phyloP scores from a whole-genome alignment of 2,797 vertebrate species.

The Typhlichthys subterraneus region DNA sequence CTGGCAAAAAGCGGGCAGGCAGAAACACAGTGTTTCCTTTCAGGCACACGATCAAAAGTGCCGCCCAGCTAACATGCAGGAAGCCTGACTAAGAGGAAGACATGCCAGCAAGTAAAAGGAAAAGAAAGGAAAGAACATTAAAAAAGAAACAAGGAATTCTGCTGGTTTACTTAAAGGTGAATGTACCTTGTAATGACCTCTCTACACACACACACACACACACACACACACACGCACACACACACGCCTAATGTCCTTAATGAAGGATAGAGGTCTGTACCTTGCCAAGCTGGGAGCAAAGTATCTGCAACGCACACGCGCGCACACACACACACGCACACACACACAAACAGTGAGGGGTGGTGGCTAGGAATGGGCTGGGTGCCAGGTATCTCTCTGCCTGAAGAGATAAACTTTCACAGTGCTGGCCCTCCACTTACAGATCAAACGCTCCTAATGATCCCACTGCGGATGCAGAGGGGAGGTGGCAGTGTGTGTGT shows the following conservation, averaged over 20 bases:
- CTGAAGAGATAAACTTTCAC: constrained; percentile 39
- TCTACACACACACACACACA: not conserved
- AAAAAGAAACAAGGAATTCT: not conserved
- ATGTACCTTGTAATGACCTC: not conserved
- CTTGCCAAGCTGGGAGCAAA: constrained; percentile 9
- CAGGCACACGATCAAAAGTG: constrained; percentile 32
- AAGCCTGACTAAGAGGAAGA: constrained; percentile 9
- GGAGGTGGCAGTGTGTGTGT: not conserved
- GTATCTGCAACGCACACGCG: constrained; percentile 9
- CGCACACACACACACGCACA: constrained; percentile 13
- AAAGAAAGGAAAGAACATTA: not conserved
- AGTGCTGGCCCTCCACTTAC: not conserved
- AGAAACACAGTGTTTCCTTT: constrained; percentile 13
- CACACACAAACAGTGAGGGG: constrained; percentile 16
- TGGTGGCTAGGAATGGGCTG: constrained; percentile 30
- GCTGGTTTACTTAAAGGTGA: not conserved
- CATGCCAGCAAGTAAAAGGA: not conserved
- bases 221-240: not conserved
- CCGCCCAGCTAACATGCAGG: not conserved
- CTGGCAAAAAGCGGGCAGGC: constrained; percentile 3
- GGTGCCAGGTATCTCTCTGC: constrained; percentile 33
- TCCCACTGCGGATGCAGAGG: constrained; percentile 24
- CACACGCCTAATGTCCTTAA: constrained; percentile 1
- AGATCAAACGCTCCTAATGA: constrained; percentile 15
- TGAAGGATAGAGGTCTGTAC: not conserved